These are phyloP conservation scores for Pterocles orientalis DNA, from an alignment of 2,113 vertebrate species.

Conservation along the genomic window DNA sequence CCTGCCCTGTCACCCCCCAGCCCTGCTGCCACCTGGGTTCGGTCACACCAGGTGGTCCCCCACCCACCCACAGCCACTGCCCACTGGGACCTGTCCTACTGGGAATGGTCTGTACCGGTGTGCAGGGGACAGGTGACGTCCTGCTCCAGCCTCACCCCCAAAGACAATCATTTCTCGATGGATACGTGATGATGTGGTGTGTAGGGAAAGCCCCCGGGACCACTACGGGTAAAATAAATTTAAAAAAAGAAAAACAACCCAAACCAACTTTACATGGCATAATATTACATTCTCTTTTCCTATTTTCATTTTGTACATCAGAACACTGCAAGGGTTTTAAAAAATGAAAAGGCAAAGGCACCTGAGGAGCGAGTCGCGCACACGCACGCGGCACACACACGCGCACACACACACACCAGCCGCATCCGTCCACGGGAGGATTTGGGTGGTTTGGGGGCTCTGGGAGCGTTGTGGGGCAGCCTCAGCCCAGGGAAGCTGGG, in stretches of 20 bases:
- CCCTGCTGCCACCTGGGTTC: background rate
- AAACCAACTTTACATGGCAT: conserved; percentile 1
- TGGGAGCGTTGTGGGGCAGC: background rate
- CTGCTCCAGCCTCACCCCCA: background rate
- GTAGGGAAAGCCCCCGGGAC: background rate
- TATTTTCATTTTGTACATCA: conserved; percentile 38
- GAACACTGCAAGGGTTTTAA: conserved; percentile 23
- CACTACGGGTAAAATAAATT: background rate
- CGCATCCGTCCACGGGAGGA: background rate
- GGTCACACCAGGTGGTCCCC: background rate
- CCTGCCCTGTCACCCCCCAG: accelerated
- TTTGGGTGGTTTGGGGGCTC: background rate
- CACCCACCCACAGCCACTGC: background rate
- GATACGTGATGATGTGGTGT: accelerated
- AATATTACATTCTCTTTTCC: conserved; percentile 19
- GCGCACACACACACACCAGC: accelerated
- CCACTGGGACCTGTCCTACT: background rate
- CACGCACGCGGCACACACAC: background rate
- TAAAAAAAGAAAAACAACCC: background rate
- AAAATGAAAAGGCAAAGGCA: conserved; percentile 59
- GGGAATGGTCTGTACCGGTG: background rate
- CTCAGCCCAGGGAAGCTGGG: background rate
- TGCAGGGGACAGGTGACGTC: background rate
- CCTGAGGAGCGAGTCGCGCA: conserved; percentile 43
- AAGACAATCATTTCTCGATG: background rate